Base-by-base conservation (phyloP, 2,888 invertebrate species). In the Diplazon laetatorius region DNA sequence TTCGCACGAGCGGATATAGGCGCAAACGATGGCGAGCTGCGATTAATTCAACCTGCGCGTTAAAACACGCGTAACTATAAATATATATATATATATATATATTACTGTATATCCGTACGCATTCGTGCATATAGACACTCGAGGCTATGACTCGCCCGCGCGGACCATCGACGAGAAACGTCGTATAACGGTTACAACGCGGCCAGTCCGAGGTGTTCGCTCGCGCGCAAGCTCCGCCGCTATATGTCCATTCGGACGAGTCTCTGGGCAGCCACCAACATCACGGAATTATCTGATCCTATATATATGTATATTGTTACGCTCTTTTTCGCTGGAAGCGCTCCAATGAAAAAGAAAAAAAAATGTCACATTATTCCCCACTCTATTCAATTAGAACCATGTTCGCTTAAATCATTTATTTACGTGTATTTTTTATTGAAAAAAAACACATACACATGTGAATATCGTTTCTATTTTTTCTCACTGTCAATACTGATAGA, bases 131-230 rank as follows among this genome's bases (percentile, higher is more conserved):
- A 35, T 62, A 73, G 63, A 50, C 16, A 78, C 70, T 50, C 60
- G 74, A 78, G 74, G 78, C 70, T 78, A 66, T 39, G 42, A 20
- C 55, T 50, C 44, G 37, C 39, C 16, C 37, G 52, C 60, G 39
- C 37, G 52, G 44, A 1, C 30, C 52, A 70, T 65, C 74, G 65
- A 70, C 37, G 52, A 63, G 71, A 73, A 69, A 74, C 74, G 74
- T 74, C 59, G 74, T 78, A 55, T 78, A 78, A 78, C 78, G 78
- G 78, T 78, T 78, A 68, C 57, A n/a, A n/a, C 62, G 14, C 44
- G 39, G 70, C 46, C 70, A 62, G 63, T 69, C 69, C 66, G 50
- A 78, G 78, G 70, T 55, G 78, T 52, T 30, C 30, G 30, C 30
- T 30, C 44, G 62, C 46, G 52, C 39, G 65, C 59, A 50, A 42